phyloP scores from a whole-genome alignment of 2,113 vertebrate species.

The Lasiurus cinereus region DNA sequence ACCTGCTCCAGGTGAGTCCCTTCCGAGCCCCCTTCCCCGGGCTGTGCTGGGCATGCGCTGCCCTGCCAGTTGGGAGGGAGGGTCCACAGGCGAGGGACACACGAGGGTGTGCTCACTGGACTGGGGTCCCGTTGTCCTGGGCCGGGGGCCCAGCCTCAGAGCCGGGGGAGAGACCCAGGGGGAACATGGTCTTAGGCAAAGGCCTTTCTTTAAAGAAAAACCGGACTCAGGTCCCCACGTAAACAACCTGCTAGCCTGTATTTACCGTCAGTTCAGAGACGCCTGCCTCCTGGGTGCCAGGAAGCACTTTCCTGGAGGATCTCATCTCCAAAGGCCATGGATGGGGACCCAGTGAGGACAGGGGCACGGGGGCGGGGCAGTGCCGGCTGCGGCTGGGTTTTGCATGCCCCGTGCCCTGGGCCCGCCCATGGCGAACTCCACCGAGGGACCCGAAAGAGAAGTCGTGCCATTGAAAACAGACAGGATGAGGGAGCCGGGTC shows the following conservation, averaged over 20 bases:
- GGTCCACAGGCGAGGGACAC: neutral
- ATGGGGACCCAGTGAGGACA: neutral
- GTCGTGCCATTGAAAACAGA: rapidly evolving
- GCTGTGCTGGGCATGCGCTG: neutral
- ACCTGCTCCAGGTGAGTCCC: conserved; percentile 95
- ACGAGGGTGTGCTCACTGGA: neutral
- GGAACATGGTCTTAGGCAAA: neutral
- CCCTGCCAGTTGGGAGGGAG: rapidly evolving
- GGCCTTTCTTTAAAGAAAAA: no score
- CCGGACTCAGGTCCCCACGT: rapidly evolving
- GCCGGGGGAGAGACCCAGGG: neutral
- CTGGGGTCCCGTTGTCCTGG: rapidly evolving
- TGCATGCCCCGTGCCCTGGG: neutral
- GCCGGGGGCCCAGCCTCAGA: neutral
- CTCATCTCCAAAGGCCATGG: neutral
- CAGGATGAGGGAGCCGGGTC: rapidly evolving
- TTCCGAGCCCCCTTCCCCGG: neutral
- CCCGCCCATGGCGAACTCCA: rapidly evolving
- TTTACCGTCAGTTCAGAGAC: neutral
- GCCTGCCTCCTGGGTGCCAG: neutral
- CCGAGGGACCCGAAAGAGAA: neutral
- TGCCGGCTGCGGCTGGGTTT: rapidly evolving
- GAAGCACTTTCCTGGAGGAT: neutral
- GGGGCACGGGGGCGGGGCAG: rapidly evolving
- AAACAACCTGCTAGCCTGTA: rapidly evolving